Evolutionary conservation across 2,113 vertebrate genomes (phyloP).

Genomic region (Myiopsitta monachus): DNA sequence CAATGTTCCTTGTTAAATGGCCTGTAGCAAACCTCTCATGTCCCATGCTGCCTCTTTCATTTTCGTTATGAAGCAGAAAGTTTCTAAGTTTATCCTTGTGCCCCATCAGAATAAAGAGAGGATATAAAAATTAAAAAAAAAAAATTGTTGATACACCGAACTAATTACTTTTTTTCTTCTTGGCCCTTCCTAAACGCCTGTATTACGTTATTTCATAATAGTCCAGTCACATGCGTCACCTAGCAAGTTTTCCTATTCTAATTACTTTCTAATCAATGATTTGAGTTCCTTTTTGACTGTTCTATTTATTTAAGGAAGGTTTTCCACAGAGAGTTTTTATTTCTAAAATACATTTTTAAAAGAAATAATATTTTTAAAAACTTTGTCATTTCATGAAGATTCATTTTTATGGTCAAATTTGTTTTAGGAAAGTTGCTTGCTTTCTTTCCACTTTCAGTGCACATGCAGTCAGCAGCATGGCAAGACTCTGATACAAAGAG

Average conservation of each 20-base stretch:
- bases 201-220: background rate
- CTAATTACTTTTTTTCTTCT: background rate
- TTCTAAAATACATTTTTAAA: background rate
- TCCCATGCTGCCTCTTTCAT: background rate
- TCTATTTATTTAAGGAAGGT: background rate
- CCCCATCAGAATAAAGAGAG: background rate
- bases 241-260: background rate
- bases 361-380: background rate
- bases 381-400: background rate
- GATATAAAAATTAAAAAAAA: background rate
- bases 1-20: background rate
- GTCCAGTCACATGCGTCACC: background rate
- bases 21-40: background rate
- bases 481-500: background rate
- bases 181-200: background rate
- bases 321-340: background rate
- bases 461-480: fast-evolving
- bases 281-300: background rate
- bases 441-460: background rate
- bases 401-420: background rate
- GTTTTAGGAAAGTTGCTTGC: background rate
- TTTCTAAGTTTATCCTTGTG: background rate
- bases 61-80: background rate
- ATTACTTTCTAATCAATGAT: background rate
- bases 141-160: background rate